Percentiles rank a stretch among this genome's conserved stretches.
Evolutionary conservation across 2,797 vertebrate genomes (phyloP).

Genomic region (Coreius guichenoti): DNA sequence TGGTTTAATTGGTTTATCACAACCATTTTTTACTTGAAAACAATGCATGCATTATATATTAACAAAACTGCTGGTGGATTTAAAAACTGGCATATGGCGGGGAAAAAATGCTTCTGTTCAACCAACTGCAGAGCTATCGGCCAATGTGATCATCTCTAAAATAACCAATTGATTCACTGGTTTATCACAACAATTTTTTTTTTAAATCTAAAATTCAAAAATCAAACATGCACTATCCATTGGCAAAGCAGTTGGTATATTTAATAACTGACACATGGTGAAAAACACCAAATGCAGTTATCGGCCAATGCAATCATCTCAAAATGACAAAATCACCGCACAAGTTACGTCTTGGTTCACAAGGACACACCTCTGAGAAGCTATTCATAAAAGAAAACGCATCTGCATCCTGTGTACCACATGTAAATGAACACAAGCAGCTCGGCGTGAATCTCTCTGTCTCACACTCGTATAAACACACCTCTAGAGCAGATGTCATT

Average conservation of each 20-base stretch:
- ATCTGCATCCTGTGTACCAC: conserved; percentile 1
- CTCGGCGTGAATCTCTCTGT: conserved; percentile 22
- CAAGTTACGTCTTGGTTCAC: conserved; percentile 1
- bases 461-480: conserved; percentile 52
- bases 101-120: not conserved
- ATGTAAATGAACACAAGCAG: conserved; percentile 29
- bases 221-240: no score
- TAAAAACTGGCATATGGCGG: not conserved
- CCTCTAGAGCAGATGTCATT: conserved; percentile 67
- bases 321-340: not conserved
- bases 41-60: not conserved
- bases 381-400: not conserved
- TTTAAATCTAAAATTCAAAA: no score
- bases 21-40: not conserved
- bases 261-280: not conserved
- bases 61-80: not conserved
- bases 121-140: not conserved
- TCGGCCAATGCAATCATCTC: not conserved
- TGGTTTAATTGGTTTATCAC: not conserved
- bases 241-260: no score
- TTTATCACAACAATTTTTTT: not conserved
- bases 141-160: not conserved
- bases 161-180: not conserved
- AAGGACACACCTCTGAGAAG: not conserved
- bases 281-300: not conserved